phyloP scores from a whole-genome alignment of 1,140 invertebrate genomes.

The fruit fly (Drosophila melanogaster) region DNA sequence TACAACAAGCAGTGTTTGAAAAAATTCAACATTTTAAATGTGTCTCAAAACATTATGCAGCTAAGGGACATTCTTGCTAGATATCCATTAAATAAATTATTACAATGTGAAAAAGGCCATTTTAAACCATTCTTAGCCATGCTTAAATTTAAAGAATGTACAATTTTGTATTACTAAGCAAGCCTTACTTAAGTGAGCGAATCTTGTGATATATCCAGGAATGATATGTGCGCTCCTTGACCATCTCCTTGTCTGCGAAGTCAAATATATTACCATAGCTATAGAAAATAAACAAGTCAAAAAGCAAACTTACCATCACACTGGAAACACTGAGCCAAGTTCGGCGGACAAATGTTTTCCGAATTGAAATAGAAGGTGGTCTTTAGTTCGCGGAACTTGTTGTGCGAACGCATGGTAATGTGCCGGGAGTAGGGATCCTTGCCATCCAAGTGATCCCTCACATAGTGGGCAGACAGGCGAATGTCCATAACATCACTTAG shows the following conservation, averaged over 20 bases:
- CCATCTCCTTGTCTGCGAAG: slow-evolving; percentile 68
- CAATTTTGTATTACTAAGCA: neutral
- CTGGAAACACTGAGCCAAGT: slow-evolving; percentile 64
- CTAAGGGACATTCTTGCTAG: neutral
- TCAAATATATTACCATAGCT: neutral
- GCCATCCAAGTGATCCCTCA: slow-evolving; percentile 68
- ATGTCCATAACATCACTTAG: slow-evolving; percentile 75
- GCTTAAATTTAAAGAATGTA: neutral
- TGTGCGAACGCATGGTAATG: slow-evolving; percentile 72
- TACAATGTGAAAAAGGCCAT: neutral
- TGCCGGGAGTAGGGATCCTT: slow-evolving; percentile 72
- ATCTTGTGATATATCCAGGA: slow-evolving; percentile 77
- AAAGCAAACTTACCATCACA: slow-evolving; percentile 52
- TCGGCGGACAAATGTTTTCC: slow-evolving; percentile 78
- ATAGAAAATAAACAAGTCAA: neutral
- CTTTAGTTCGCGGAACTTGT: slow-evolving; percentile 66
- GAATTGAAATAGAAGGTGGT: slow-evolving; percentile 75
- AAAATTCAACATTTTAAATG: neutral
- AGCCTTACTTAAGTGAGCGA: slow-evolving; percentile 47
- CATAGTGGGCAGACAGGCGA: slow-evolving; percentile 61
- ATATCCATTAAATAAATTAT: no score
- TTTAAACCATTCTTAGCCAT: neutral
- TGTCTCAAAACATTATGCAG: neutral
- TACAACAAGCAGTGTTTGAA: neutral
- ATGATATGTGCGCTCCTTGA: slow-evolving; percentile 73